phyloP scores from a whole-genome alignment of 2,113 vertebrate genomes.

The Noturus placidus region DNA sequence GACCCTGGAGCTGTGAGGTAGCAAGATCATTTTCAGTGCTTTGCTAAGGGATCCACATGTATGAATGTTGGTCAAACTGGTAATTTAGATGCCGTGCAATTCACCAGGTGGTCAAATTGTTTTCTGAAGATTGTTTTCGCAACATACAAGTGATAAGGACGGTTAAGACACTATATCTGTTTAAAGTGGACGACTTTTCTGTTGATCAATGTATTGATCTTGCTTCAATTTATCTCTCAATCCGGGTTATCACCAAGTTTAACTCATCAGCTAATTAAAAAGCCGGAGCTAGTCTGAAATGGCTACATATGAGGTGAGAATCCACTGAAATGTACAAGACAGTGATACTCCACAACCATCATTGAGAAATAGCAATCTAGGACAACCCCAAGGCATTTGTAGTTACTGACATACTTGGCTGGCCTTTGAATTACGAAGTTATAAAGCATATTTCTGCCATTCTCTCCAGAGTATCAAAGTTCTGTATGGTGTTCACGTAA shows the following conservation, averaged over 20 bases:
- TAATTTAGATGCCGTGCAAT: neutral
- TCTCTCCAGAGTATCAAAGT: neutral
- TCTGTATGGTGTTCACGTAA: neutral
- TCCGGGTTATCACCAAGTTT: neutral
- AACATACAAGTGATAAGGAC: neutral
- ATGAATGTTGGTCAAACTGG: neutral
- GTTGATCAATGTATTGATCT: neutral
- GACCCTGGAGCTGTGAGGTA: neutral
- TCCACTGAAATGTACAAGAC: neutral
- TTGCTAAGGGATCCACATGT: neutral
- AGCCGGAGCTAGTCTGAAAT: neutral
- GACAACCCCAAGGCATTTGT: neutral
- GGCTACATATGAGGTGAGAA: neutral
- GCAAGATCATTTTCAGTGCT: neutral
- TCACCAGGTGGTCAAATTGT: neutral
- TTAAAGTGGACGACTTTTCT: neutral
- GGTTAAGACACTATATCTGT: neutral
- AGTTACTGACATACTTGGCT: neutral
- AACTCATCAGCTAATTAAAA: neutral
- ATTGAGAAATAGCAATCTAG: neutral
- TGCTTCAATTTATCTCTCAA: neutral
- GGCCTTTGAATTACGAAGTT: neutral
- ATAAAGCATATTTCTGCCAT: neutral
- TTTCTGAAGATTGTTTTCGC: neutral
- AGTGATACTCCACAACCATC: neutral